Conservation (phyloP, 2,113 vertebrate species). For the Cettia cetti region DNA sequence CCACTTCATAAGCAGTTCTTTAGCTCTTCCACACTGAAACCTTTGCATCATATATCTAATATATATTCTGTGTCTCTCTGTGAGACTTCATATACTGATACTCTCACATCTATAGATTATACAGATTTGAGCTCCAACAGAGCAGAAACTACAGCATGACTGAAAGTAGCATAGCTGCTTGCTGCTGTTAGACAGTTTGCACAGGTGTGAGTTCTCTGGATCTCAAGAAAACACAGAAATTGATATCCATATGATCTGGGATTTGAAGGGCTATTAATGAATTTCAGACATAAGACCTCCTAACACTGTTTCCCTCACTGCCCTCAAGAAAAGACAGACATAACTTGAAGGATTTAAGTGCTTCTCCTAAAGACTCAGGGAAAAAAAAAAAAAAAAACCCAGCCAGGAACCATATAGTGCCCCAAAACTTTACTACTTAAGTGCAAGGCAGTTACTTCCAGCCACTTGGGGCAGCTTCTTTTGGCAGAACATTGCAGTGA, state of each 20-base stretch:
- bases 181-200: not conserved
- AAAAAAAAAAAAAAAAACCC: not conserved
- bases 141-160: not conserved
- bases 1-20: not conserved
- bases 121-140: not conserved
- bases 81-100: not conserved
- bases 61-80: not conserved
- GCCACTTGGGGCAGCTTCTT: not conserved
- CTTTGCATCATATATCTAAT: not conserved
- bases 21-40: not conserved
- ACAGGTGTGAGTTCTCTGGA: not conserved
- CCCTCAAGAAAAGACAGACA: not conserved
- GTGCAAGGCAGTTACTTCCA: not conserved
- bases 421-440: not conserved
- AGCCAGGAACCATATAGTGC: not conserved
- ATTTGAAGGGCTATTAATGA: not conserved
- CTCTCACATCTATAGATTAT: not conserved
- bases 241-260: not conserved
- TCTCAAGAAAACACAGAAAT: not conserved
- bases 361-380: not conserved
- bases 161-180: not conserved
- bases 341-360: not conserved
- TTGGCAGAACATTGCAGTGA: not conserved
- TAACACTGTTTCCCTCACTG: not conserved
- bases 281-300: not conserved